These are phyloP conservation scores for Phasianus colchicus DNA, from an alignment of 2,113 vertebrate species.

Conservation along the genomic window DNA sequence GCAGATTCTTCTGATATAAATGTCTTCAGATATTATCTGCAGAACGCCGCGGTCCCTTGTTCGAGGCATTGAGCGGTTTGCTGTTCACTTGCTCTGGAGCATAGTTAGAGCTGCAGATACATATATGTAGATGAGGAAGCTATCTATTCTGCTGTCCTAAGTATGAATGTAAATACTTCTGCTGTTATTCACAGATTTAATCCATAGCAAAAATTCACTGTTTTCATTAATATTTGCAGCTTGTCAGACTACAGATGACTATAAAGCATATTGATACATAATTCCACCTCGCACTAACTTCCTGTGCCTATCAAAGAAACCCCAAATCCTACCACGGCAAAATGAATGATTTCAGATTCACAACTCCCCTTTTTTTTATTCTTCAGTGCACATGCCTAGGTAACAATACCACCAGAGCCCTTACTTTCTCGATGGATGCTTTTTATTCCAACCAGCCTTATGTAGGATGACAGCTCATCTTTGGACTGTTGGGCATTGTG, in stretches of 20 bases:
- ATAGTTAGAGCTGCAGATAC: neutral
- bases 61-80: neutral
- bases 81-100: neutral
- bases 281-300: neutral
- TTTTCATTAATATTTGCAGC: neutral
- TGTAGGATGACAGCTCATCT: neutral
- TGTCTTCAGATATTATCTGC: neutral
- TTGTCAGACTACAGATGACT: neutral
- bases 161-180: neutral
- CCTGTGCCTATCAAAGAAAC: fast-evolving
- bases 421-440: no score
- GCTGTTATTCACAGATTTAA: neutral
- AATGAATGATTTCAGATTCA: neutral
- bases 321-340: neutral
- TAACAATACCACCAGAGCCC: neutral
- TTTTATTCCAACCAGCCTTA: neutral
- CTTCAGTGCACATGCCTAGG: neutral
- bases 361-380: neutral
- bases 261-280: neutral
- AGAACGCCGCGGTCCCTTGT: neutral
- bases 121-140: fast-evolving
- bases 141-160: neutral
- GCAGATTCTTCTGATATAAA: slow-evolving; percentile 5
- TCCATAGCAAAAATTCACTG: neutral
- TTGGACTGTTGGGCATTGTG: fast-evolving